Evolutionary conservation across 1,140 invertebrate species (phyloP).

Genomic region (Carcinoscorpius rotundicauda): DNA sequence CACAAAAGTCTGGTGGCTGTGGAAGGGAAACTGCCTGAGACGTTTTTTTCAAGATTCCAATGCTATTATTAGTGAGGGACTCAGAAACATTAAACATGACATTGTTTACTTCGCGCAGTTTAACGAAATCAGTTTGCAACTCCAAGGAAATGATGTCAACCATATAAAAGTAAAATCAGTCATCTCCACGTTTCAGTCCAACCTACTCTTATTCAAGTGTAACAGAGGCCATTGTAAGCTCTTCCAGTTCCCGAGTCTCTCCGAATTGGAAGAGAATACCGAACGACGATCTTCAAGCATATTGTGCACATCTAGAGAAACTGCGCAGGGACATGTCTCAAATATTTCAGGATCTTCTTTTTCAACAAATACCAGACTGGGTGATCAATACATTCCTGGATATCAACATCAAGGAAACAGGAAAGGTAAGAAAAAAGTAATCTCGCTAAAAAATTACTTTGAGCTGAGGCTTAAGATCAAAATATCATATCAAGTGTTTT

Average conservation of each 20-base stretch:
- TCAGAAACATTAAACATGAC: slow-evolving; percentile 11
- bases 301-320: slow-evolving; percentile 6
- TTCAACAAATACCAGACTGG: slow-evolving; percentile 18
- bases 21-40: slow-evolving; percentile 19
- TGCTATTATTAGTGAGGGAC: slow-evolving; percentile 9
- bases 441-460: slow-evolving; percentile 12
- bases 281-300: slow-evolving; percentile 4
- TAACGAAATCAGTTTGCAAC: slow-evolving; percentile 20
- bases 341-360: slow-evolving; percentile 21
- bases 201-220: slow-evolving; percentile 16
- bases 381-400: slow-evolving; percentile 14
- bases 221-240: slow-evolving; percentile 6
- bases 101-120: slow-evolving; percentile 21
- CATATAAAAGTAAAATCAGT: slow-evolving; percentile 17
- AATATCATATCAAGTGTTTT: slow-evolving; percentile 20
- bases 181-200: slow-evolving; percentile 16
- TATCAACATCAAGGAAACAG: slow-evolving; percentile 2
- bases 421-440: slow-evolving; percentile 4
- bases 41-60: slow-evolving; percentile 14
- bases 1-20: slow-evolving; percentile 17
- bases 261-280: slow-evolving; percentile 5
- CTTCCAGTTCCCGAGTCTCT: slow-evolving; percentile 15
- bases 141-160: slow-evolving; percentile 20
- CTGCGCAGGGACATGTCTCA: slow-evolving; percentile 16
- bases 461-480: slow-evolving; percentile 17